Conservation (phyloP, 2,888 invertebrate genomes). For the Eilema griseolum region DNA sequence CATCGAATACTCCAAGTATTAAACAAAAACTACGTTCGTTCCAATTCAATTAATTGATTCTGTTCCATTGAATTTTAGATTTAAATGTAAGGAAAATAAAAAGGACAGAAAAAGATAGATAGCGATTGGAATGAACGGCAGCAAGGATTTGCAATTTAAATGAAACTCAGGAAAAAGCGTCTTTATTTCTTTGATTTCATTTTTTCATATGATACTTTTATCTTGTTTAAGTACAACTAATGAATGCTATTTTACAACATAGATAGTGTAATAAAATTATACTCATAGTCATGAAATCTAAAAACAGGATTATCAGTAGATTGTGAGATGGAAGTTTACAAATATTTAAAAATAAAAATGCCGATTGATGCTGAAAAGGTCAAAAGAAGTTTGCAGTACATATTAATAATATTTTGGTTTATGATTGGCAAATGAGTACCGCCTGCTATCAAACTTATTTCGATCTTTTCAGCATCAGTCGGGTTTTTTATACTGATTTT, state of each 20-base stretch:
- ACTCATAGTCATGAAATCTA: neutral
- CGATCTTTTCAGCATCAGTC: too few species aligned
- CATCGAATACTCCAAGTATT: neutral
- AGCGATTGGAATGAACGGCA: slow-evolving; percentile 63
- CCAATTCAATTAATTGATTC: slow-evolving; percentile 39
- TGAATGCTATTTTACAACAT: neutral
- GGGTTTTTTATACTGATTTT: too few species aligned
- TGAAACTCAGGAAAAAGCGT: slow-evolving; percentile 58
- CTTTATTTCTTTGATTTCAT: slow-evolving; percentile 59
- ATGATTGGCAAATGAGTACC: too few species aligned
- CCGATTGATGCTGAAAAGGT: too few species aligned
- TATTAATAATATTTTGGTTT: too few species aligned
- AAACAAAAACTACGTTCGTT: slow-evolving; percentile 29
- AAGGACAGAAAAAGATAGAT: slow-evolving; percentile 53
- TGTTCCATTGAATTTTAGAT: slow-evolving; percentile 55
- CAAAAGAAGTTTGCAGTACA: too few species aligned
- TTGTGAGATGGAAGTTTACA: neutral
- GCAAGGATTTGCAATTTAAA: slow-evolving; percentile 71
- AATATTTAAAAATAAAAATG: too few species aligned
- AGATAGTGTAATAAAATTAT: neutral
- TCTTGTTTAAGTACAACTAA: slow-evolving; percentile 25
- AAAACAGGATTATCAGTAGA: neutral
- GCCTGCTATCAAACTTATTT: too few species aligned
- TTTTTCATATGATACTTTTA: slow-evolving; percentile 44
- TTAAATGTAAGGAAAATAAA: slow-evolving; percentile 57